Evolutionary conservation across 2,113 vertebrate species (phyloP).

Genomic region (Myiagra hebetior): DNA sequence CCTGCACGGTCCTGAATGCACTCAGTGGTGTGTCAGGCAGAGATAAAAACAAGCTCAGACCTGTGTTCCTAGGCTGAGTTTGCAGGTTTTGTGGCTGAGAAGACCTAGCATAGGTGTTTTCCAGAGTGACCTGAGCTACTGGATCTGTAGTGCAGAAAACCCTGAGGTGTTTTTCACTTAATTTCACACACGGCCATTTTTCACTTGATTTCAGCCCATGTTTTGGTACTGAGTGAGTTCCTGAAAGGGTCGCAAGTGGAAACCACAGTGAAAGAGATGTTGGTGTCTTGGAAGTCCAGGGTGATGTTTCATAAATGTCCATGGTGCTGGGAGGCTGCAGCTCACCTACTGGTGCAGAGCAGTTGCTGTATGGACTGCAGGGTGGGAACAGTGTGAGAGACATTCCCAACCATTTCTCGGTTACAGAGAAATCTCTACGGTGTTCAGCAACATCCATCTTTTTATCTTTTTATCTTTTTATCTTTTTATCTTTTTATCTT

Average conservation of each 20-base stretch:
- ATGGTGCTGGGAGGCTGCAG: accelerated
- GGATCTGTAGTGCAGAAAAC: background rate
- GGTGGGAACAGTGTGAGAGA: background rate
- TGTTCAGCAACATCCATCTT: background rate
- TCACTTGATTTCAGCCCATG: background rate
- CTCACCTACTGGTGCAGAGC: background rate
- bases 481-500: background rate
- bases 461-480: background rate
- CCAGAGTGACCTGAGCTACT: accelerated
- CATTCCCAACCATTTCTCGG: background rate
- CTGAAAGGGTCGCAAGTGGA: background rate
- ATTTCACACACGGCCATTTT: background rate
- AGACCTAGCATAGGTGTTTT: background rate
- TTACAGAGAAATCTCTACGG: background rate
- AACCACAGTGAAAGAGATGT: background rate
- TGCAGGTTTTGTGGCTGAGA: background rate
- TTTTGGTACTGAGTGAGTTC: background rate
- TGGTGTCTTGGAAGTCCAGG: background rate
- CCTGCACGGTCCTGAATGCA: background rate
- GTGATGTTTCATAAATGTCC: background rate
- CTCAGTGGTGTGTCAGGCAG: background rate
- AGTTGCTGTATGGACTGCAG: background rate
- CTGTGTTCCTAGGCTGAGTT: background rate
- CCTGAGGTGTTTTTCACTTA: background rate
- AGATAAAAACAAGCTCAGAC: background rate